phyloP scores from a whole-genome alignment of 2,797 vertebrate genomes.

The Tadarida brasiliensis region DNA sequence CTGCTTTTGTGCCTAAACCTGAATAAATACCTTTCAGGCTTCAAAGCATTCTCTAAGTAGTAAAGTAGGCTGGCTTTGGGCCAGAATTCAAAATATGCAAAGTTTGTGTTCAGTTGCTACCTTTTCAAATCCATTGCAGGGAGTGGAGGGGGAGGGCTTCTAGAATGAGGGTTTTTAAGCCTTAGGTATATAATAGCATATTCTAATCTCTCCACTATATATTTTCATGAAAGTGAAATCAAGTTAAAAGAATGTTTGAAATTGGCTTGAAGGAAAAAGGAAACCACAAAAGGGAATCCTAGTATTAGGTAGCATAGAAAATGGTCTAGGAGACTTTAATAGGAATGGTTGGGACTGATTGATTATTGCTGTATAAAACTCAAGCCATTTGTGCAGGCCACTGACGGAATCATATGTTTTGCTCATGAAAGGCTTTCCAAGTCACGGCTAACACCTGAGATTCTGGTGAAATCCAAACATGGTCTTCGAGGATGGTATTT shows the following conservation, averaged over 20 bases:
- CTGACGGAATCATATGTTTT: neutral
- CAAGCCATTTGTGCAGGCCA: neutral
- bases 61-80: conserved; percentile 50
- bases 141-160: neutral
- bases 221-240: conserved; percentile 67
- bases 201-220: conserved; percentile 32
- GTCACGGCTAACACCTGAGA: neutral
- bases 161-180: conserved; percentile 17
- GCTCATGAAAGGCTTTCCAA: neutral
- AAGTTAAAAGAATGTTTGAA: conserved; percentile 73
- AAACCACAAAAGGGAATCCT: conserved; percentile 5
- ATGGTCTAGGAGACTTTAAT: neutral
- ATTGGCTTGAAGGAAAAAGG: conserved; percentile 29
- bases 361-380: neutral
- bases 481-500: neutral
- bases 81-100: conserved; percentile 56
- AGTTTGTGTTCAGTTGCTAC: conserved; percentile 35
- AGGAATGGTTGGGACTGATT: neutral
- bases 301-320: neutral
- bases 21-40: conserved; percentile 57
- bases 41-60: conserved; percentile 59
- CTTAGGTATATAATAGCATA: neutral
- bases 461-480: neutral
- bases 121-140: conserved; percentile 46
- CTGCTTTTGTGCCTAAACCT: neutral